Evolutionary conservation across 1,140 invertebrate species (phyloP).

Genomic region (Reticulitermes speratus): DNA sequence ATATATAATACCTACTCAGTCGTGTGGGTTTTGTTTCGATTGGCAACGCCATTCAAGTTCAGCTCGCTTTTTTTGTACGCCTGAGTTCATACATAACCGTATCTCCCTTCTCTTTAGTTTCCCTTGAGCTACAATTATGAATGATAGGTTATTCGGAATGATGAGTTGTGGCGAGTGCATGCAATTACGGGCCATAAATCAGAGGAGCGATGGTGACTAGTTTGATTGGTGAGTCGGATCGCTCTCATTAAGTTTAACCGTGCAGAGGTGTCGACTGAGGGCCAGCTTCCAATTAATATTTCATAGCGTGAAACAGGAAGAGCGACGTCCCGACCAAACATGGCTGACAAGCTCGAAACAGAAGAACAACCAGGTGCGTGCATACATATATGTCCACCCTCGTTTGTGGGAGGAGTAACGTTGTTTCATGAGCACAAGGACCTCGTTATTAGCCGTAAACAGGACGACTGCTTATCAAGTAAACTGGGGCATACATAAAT

Average conservation of each 20-base stretch:
- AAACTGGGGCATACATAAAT: no score
- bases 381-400: no score
- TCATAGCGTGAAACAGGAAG: conserved; percentile 1
- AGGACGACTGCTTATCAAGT: no score
- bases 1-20: background rate
- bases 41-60: no score
- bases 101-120: background rate
- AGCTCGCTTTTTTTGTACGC: no score
- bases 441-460: no score
- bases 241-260: background rate
- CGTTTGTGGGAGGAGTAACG: no score
- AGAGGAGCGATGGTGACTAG: conserved; percentile 11
- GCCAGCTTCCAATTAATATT: conserved; percentile 29
- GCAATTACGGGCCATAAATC: conserved; percentile 43
- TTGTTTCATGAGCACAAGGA: no score
- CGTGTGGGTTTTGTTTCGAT: no score
- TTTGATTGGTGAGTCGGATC: conserved; percentile 6
- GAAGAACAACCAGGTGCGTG: no score
- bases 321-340: background rate
- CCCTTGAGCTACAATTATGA: conserved; percentile 38
- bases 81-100: no score
- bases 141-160: conserved; percentile 35
- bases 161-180: conserved; percentile 33
- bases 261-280: conserved; percentile 28
- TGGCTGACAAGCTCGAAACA: background rate